Evolutionary conservation across 2,888 invertebrate species (phyloP), one percentile per base, ranked within the genome.

Genomic region (Griposia aprilina): DNA sequence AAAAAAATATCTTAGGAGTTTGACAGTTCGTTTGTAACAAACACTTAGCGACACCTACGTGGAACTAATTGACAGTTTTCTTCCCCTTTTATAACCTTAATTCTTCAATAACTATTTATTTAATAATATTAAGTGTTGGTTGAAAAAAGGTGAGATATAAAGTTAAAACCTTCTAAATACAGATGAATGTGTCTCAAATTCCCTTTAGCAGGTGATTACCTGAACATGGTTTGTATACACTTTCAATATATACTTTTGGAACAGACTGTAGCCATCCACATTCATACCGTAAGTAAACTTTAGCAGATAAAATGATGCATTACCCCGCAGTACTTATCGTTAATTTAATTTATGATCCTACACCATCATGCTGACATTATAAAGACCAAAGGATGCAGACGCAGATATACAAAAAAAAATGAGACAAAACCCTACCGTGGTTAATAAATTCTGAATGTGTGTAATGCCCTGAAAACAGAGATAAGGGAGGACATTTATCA

Each of bases 361-460:
- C 48, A 63, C 26, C 36, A 41, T 45, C 15, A 36, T 13, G 78
- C 63, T 78, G 57, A 78, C 57, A 17, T 15, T 36, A 70, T 62
- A 82, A 82, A 70, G 11, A 67, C 30, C 48, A 77, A 72, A 67
- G 57, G 59, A 60, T 30, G 52, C 41, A 82, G 80, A 60, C n/a
- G 52, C 41, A 84, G 78, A 86, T 82, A 80, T 82, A 78, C 55
- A 74, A 76, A 82, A 79, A 75, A 82, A 80, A 75, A 26, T 74
- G 71, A 85, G 77, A 87, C 85, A 78, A 82, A 80, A 78, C 74
- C 73, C 67, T 52, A 68, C 36, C 70, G 67, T 26, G 45, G 41
- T 73, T 84, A 78, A 85, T 87, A 85, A 83, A 85, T 86, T 80
- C 62, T 60, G 78, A 78, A 85, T 74, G 87, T 83, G 87, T 87